These are phyloP conservation scores for Pangasianodon gigas DNA, from an alignment of 2,113 vertebrate genomes.

Conservation along the genomic window DNA sequence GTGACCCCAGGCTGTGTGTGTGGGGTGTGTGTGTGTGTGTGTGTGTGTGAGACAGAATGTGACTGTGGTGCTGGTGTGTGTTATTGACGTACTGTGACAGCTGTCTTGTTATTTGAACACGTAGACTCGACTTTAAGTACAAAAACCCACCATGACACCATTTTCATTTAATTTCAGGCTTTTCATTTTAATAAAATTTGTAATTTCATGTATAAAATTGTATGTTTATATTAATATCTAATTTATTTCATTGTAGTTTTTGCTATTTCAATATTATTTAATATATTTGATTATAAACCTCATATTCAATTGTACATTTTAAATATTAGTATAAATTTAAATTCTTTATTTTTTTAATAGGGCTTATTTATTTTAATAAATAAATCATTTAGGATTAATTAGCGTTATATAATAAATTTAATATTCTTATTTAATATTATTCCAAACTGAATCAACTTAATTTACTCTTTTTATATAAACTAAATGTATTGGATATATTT, in stretches of 20 bases:
- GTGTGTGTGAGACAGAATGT: not conserved
- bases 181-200: not conserved
- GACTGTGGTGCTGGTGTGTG: not conserved
- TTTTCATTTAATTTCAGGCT: not conserved
- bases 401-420: not conserved
- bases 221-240: not conserved
- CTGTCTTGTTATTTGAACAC: not conserved
- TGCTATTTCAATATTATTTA: not conserved
- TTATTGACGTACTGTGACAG: not conserved
- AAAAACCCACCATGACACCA: not conserved
- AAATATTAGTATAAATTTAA: not conserved
- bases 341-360: not conserved
- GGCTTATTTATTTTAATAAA: not conserved
- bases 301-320: not conserved
- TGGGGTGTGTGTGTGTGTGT: not conserved
- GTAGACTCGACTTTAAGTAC: not conserved
- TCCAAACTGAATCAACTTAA: not conserved
- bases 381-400: not conserved
- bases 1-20: slow-evolving; percentile 36
- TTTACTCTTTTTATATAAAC: not conserved
- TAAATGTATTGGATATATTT: not conserved
- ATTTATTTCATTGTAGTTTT: not conserved
- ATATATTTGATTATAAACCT: not conserved
- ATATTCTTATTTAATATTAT: not conserved
- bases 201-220: not conserved